Percentiles rank a stretch among this genome's conserved stretches.
phyloP scores from a whole-genome alignment of 2,888 invertebrate species.

The Dryadula phaetusa region DNA sequence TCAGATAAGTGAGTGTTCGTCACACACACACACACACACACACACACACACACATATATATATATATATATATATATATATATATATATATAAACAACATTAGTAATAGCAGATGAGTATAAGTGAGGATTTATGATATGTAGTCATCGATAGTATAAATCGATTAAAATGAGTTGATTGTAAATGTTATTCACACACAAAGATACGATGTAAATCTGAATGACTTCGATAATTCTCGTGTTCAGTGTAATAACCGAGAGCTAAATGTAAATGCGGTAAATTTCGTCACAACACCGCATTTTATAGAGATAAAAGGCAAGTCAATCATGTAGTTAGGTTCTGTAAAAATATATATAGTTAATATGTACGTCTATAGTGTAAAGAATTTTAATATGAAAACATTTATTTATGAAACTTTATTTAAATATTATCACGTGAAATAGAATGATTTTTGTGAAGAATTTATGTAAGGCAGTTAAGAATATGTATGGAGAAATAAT shows the following conservation, averaged over 20 bases:
- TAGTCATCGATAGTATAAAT: neutral
- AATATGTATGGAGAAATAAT: no score
- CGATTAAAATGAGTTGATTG: neutral
- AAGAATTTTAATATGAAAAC: neutral
- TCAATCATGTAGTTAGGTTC: neutral
- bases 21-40: no score
- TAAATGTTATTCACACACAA: neutral
- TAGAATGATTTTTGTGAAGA: neutral
- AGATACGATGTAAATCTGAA: neutral
- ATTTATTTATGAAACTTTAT: neutral
- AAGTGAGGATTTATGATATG: neutral
- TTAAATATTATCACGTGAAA: neutral
- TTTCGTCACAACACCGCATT: conserved; percentile 2
- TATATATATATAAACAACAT: no score
- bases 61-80: no score
- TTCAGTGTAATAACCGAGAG: neutral
- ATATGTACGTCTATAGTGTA: neutral
- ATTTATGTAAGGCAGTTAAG: neutral
- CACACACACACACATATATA: no score
- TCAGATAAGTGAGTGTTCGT: no score
- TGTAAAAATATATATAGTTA: neutral
- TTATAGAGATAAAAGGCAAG: neutral
- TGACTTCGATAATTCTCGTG: neutral
- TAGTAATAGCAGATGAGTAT: no score
- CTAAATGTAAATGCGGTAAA: neutral